Evolutionary conservation across 2,113 vertebrate genomes (phyloP), one percentile per base, ranked within the genome.

Genomic region (Seriola quinqueradiata): DNA sequence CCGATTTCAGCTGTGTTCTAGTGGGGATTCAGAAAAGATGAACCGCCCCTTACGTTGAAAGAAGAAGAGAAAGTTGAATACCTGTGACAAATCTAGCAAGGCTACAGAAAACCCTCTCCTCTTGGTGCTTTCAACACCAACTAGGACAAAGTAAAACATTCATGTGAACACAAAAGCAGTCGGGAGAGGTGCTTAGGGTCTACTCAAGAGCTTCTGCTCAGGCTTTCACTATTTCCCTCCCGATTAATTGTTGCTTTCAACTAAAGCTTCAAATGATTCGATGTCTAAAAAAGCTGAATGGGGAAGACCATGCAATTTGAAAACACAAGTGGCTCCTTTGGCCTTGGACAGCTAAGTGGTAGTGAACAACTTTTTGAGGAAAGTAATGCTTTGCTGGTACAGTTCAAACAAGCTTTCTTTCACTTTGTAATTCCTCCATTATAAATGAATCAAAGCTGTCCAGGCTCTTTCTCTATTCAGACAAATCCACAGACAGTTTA

Each of bases 171-270:
- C 70, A 85, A 59, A 69, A 61, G 72, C 38, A 70, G 65, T 48
- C 17, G 60, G 36, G 50, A 85, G 59, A 73, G 14, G 28, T 82
- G 60, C 32, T 84, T 40, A 69, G 63, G 48, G 68, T 70, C 38
- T 57, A 66, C 63, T 79, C 38, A 48, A 75, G 54, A 44, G 77
- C 57, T 75, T 70, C 58, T 79, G 71, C 44, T 6, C 14, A 79
- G 68, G 70, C 69, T 78, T 81, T 82, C 44, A 48, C 69, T 23
- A 67, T 25, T 58, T 73, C 21, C 38, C 61, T 61, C 23, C 34
- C 21, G 38, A 90, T 83, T 82, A 85, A 81, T 65, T 85, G 75
- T 75, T 83, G 40, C 77, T 87, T 84, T 88, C 77, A 69, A 75
- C 64, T 58, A 40, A 59, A 23, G 34, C 80, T 88, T 88, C 60